These are phyloP conservation scores for Turritopsis rubra DNA, from an alignment of 30 jellyfish, hydroid and myxozoan genomes.

Conservation along the genomic window DNA sequence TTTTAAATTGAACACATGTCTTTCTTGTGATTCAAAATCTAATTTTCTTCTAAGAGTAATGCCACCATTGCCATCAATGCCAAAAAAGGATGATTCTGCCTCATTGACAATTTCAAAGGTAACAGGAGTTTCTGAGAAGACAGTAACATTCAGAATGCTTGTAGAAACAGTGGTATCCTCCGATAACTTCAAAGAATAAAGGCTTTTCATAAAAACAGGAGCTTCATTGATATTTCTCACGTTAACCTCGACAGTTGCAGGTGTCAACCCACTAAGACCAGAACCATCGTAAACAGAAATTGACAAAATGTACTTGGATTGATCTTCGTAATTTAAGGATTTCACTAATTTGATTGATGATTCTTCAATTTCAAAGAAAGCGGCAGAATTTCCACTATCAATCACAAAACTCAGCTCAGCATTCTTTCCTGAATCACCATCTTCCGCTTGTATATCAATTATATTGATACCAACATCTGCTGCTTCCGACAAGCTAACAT, in stretches of 20 bases:
- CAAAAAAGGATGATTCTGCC: neutral
- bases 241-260: neutral
- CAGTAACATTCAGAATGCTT: neutral
- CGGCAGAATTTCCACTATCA: slow-evolving; percentile 12
- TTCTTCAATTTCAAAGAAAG: neutral
- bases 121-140: neutral
- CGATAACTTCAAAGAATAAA: neutral
- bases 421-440: slow-evolving; percentile 4
- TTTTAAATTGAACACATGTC: neutral
- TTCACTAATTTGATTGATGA: neutral
- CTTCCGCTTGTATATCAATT: slow-evolving; percentile 1
- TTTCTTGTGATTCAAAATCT: slow-evolving; percentile 5
- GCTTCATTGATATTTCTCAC: neutral
- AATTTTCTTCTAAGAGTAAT: neutral
- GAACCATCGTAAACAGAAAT: slow-evolving; percentile 5
- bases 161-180: neutral
- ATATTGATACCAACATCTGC: neutral
- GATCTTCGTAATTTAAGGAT: slow-evolving; percentile 1
- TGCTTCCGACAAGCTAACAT: neutral
- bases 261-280: neutral
- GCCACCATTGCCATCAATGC: neutral
- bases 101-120: neutral
- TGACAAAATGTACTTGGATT: neutral
- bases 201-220: neutral
- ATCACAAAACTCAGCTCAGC: neutral